phyloP scores from a whole-genome alignment of 2,797 vertebrate genomes.

The Lacerta viridis region DNA sequence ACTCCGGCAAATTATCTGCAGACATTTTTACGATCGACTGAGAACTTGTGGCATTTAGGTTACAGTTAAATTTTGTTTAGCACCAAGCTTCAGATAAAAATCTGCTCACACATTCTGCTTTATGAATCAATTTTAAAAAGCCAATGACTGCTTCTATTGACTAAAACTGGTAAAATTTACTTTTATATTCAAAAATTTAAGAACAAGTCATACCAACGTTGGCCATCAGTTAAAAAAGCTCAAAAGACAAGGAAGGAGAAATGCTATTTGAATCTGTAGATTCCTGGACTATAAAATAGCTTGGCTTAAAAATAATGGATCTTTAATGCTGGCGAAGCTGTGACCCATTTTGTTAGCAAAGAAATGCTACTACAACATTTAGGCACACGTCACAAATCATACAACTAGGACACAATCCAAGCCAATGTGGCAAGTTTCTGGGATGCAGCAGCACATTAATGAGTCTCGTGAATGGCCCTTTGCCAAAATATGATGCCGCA shows the following conservation, averaged over 20 bases:
- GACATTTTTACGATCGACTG: conserved; percentile 80
- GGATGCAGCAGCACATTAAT: background rate
- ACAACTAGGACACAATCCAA: background rate
- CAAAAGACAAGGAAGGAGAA: conserved; percentile 50
- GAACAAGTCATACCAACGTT: conserved; percentile 64
- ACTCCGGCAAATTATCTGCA: conserved; percentile 47
- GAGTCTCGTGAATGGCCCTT: background rate
- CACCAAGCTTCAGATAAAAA: conserved; percentile 85
- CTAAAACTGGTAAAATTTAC: conserved; percentile 64
- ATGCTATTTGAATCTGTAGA: conserved; percentile 59
- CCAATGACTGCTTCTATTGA: conserved; percentile 83
- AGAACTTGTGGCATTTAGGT: conserved; percentile 85
- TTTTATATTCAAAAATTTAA: conserved; percentile 55
- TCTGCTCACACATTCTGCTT: conserved; percentile 87
- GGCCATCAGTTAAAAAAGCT: conserved; percentile 65
- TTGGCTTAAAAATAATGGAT: background rate
- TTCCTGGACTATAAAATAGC: conserved; percentile 50
- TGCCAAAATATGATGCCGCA: background rate
- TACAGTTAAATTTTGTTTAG: conserved; percentile 75
- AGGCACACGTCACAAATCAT: conserved; percentile 12
- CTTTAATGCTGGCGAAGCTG: background rate
- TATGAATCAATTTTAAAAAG: conserved; percentile 80
- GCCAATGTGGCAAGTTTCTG: background rate
- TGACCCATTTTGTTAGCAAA: background rate
- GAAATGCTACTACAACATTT: background rate